phyloP scores from a whole-genome alignment of 1,140 invertebrate species.

The Drosophila virilis region DNA sequence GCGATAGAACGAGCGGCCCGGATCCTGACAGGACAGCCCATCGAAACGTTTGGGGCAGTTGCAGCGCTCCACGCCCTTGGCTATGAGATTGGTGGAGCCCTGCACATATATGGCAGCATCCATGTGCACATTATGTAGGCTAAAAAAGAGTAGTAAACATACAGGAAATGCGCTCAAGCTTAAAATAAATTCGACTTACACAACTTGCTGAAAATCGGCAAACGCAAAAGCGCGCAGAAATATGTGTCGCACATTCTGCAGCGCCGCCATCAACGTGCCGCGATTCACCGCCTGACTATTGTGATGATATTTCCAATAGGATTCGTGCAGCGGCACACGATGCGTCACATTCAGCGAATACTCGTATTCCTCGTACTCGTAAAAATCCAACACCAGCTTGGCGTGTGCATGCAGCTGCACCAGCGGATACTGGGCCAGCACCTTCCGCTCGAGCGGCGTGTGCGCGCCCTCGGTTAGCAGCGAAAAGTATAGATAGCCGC shows the following conservation, averaged over 20 bases:
- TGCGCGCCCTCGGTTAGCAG: conserved; percentile 88
- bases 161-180: too few relatives aligned
- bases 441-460: conserved; percentile 86
- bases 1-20: conserved; percentile 93
- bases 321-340: conserved; percentile 86
- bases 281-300: conserved; percentile 86
- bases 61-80: conserved; percentile 94
- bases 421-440: conserved; percentile 88
- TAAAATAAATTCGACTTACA: conserved; percentile 84
- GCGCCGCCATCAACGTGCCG: conserved; percentile 92
- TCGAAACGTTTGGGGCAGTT: conserved; percentile 92
- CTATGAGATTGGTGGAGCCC: conserved; percentile 88
- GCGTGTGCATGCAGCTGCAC: conserved; percentile 93
- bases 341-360: conserved; percentile 75
- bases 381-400: conserved; percentile 91
- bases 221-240: conserved; percentile 91
- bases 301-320: conserved; percentile 85
- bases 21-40: conserved; percentile 94
- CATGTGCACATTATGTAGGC: conserved; percentile 88
- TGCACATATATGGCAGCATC: conserved; percentile 91
- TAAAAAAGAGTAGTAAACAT: conserved; percentile 16
- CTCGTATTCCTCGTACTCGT: conserved; percentile 84
- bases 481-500: conserved; percentile 93
- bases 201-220: conserved; percentile 87
- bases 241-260: conserved; percentile 94